Evolutionary conservation across 2,797 vertebrate genomes (phyloP).

Genomic region (Bovichtus variegatus): DNA sequence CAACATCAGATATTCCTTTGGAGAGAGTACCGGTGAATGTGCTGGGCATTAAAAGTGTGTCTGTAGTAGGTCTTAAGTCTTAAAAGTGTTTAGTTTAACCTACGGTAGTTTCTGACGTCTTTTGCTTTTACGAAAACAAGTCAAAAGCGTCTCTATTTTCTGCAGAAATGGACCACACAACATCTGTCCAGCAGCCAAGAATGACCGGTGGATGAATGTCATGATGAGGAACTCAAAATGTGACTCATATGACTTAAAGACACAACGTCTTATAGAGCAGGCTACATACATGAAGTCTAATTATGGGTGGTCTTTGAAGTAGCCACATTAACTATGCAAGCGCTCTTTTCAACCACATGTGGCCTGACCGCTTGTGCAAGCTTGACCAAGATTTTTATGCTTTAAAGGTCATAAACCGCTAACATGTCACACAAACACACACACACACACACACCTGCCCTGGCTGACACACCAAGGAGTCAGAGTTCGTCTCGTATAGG

Average conservation of each 20-base stretch:
- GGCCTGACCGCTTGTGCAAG: constrained; percentile 68
- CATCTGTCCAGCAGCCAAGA: background rate
- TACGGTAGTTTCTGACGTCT: background rate
- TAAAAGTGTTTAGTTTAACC: background rate
- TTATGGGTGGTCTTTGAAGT: constrained; percentile 83
- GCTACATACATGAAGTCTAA: constrained; percentile 52
- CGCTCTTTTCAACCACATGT: constrained; percentile 76
- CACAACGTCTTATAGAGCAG: background rate
- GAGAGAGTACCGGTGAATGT: background rate
- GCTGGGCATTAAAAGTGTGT: background rate
- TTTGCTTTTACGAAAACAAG: background rate
- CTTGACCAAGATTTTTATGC: constrained; percentile 49
- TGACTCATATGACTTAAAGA: background rate
- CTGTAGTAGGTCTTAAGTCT: background rate
- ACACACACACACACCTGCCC: constrained; percentile 9
- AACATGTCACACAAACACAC: constrained; percentile 33
- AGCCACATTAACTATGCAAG: constrained; percentile 61
- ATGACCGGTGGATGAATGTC: background rate
- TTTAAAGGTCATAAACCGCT: constrained; percentile 67
- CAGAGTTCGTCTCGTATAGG: constrained; percentile 4
- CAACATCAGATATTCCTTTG: background rate
- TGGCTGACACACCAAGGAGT: constrained; percentile 16
- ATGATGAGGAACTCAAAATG: background rate
- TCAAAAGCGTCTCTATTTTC: background rate
- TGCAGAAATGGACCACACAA: background rate